Conservation (phyloP, 1,140 invertebrate genomes). For the Caenorhabditis remanei region DNA sequence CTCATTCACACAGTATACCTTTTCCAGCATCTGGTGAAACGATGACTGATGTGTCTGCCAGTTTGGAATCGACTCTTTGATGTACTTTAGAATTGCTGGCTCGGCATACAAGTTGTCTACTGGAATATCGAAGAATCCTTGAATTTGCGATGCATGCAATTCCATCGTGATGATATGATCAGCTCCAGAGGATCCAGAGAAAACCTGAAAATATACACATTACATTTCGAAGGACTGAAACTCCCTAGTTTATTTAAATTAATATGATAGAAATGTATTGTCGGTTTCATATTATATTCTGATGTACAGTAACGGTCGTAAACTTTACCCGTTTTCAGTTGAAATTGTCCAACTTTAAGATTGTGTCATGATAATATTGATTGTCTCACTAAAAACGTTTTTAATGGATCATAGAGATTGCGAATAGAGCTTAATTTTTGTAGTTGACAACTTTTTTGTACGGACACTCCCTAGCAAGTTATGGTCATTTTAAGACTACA, state of each 20-base stretch:
- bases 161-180: constrained; percentile 99
- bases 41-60: constrained; percentile 95
- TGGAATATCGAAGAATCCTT: constrained; percentile 99
- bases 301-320: no score
- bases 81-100: constrained; percentile 98
- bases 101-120: constrained; percentile 99
- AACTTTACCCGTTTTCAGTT: no score
- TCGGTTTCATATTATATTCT: background rate
- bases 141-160: constrained; percentile 95
- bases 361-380: no score
- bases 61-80: constrained; percentile 84
- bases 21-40: constrained; percentile 98
- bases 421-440: no score
- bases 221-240: background rate
- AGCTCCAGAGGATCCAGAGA: constrained; percentile 96
- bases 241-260: no score
- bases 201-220: constrained; percentile 81
- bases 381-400: no score
- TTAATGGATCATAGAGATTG: no score
- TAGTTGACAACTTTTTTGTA: no score
- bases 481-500: no score
- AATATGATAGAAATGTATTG: background rate
- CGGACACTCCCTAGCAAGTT: no score
- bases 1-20: constrained; percentile 79
- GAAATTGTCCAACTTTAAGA: no score